phyloP scores from a whole-genome alignment of 2,888 invertebrate species.

The Bombylius major region DNA sequence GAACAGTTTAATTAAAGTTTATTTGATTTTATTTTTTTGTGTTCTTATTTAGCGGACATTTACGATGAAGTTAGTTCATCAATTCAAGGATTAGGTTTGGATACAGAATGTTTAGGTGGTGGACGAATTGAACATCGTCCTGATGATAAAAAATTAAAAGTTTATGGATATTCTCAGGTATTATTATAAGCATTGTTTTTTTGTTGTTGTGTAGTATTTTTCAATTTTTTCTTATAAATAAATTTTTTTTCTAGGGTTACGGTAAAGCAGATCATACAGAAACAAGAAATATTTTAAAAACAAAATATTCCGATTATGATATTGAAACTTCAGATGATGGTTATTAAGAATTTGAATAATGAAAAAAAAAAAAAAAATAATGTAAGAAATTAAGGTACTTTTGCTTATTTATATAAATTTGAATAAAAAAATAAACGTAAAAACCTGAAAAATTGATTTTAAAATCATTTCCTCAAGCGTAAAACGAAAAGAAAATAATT shows the following conservation, averaged over 20 bases:
- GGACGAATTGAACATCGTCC: conserved; percentile 81
- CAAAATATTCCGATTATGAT: conserved; percentile 57
- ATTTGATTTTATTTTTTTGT: not conserved
- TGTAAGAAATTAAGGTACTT: not conserved
- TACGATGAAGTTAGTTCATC: conserved; percentile 46
- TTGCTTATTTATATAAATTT: no score
- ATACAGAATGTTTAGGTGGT: conserved; percentile 79
- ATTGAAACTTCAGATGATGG: conserved; percentile 51
- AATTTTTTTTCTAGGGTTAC: no score
- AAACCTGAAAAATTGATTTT: no score
- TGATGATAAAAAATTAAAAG: conserved; percentile 60
- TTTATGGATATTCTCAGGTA: conserved; percentile 88
- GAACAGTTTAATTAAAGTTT: no score
- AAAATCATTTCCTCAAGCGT: no score
- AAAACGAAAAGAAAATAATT: no score
- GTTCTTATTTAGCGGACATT: conserved; percentile 57
- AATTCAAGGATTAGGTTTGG: conserved; percentile 39
- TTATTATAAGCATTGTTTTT: conserved; percentile 20
- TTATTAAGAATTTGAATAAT: conserved; percentile 39
- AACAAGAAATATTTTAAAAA: conserved; percentile 61
- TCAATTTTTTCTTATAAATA: conserved; percentile 24
- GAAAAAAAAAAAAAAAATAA: not conserved
- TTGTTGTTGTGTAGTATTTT: not conserved
- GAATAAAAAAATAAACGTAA: no score
- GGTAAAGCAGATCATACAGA: conserved; percentile 82